Evolutionary conservation across 1,140 invertebrate species (phyloP), one percentile per base, ranked within the genome.

Genomic region (Ladona fulva): DNA sequence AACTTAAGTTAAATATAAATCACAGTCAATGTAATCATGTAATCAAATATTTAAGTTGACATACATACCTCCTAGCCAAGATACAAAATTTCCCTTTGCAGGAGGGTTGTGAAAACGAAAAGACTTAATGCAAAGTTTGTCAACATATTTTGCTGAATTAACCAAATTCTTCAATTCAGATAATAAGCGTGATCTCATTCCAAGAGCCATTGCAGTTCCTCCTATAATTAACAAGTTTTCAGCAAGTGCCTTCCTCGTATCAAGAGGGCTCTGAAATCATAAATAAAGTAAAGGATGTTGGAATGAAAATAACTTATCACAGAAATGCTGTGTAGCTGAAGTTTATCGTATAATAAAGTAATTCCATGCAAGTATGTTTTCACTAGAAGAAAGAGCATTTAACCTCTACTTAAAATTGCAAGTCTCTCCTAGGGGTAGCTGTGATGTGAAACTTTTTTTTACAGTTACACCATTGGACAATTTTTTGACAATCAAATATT

Each of bases 181-280:
- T 80, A 91, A 88, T 0, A 97, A 85, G 75, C 95, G 87, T 59
- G 91, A 86, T 80, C 91, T 89, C 80, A 97, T 91, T 0, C 96
- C 95, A 79, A 90, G 90, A 19, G 93, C 83, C 90, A 95, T 94
- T 0, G 90, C 84, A 8, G 94, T 95, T 16, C 96, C 96, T 74
- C 96, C 96, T 77, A 93, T 90, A 0, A 97, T 83, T 25, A 97
- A 84, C 80, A 97, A 91, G 84, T 94, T 96, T 83, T 93, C 91
- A 0, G 93, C 91, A 42, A 97, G 85, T 24, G 86, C 83, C 52
- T 87, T 86, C 44, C 94, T 87, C 24, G 90, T 90, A 85, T 97
- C 95, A 73, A 95, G 86, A 0, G 92, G 91, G 84, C 92, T 93
- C 89, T 93, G 81, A 59, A 87, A 86, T 81, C 14, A 37, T 3